Conservation (phyloP, 2,797 vertebrate species). For the Melanotaenia boesemani region DNA sequence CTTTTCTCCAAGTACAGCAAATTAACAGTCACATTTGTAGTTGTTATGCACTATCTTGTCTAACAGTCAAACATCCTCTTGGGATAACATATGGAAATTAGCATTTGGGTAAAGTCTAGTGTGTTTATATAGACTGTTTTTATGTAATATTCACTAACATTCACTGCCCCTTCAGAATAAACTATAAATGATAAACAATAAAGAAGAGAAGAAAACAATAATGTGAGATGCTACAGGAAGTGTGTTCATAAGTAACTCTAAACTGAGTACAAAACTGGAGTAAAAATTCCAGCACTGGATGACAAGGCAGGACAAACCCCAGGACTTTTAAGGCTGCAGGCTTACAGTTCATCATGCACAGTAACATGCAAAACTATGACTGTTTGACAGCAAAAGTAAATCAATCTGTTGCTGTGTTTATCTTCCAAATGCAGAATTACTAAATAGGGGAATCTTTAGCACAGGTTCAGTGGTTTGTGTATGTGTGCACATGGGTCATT, state of each 20-base stretch:
- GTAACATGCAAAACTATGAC: background rate
- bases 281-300: background rate
- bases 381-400: background rate
- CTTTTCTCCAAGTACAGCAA: too few species aligned
- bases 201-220: background rate
- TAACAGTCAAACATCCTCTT: too few species aligned
- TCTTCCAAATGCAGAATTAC: background rate
- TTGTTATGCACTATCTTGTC: too few species aligned
- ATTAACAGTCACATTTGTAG: too few species aligned
- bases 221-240: background rate
- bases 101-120: too few species aligned
- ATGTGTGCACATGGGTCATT: background rate
- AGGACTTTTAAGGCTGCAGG: background rate
- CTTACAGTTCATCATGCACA: background rate
- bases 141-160: too few species aligned
- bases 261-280: background rate
- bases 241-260: background rate
- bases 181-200: background rate
- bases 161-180: too few species aligned
- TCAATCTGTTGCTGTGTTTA: background rate
- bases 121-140: too few species aligned
- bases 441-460: background rate
- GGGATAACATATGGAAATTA: too few species aligned
- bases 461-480: background rate
- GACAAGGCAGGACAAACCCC: background rate